Evolutionary conservation across 2,113 vertebrate species (phyloP), one percentile per base, ranked within the genome.

Genomic region (Labeo catla): DNA sequence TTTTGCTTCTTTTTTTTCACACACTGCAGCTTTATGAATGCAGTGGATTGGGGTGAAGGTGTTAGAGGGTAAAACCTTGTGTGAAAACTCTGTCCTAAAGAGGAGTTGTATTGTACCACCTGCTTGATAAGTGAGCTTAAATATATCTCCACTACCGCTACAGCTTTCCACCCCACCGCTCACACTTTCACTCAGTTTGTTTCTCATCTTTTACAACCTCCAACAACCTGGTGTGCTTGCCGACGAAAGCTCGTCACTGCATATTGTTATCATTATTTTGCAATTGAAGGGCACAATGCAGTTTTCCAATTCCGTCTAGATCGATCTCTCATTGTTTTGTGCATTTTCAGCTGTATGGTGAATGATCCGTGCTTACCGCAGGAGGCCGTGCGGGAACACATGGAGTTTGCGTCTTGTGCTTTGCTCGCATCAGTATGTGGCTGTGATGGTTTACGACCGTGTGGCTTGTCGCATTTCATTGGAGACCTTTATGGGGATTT

Each of bases 211-310:
- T 84, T 80, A 54, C 70, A 49, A 61, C 77, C 52, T 84, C 81
- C 47, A 63, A 23, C 80, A 74, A 21, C 34, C 39, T 57, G 61
- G 86, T 52, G n/a, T 87, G 89, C 89, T 89, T 91, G 89, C 73
- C 4, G 12, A 16, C 34, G 66, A 86, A 87, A 39, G 84, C 70
- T 78, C 52, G 23, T 83, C 45, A 88, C 82, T 91, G 89, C 84
- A 84, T 90, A 87, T 61, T 80, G 76, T 86, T 78, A 76, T 66
- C 63, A 36, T 87, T 87, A 65, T 76, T 86, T 89, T 80, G 85
- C 86, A 76, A 83, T 61, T 49, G 28, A 84, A 76, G 39, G 23
- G 54, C 79, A 34, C 57, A 21, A 78, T 39, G 52, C 15, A 4
- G 81, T 88, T 82, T 77, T 85, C 36, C 52, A 72, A 66, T 90